A percentile compares a stretch with the other conserved stretches of the same genome.
Conservation (phyloP, 2,888 invertebrate species). For the Leucania comma region DNA sequence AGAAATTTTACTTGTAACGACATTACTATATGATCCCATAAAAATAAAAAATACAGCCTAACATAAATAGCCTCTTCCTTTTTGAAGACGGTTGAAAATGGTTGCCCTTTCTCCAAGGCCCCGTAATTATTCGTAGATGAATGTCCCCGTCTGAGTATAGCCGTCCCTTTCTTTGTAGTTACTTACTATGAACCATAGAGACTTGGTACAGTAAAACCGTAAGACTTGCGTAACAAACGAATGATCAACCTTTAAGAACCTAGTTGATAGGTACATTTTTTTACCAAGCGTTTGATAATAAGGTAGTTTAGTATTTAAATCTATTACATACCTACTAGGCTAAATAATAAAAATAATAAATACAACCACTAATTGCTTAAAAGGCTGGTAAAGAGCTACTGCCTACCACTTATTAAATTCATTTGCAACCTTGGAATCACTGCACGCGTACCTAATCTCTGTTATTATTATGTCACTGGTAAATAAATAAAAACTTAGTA, state of each 20-base stretch:
- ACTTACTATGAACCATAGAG: conserved; percentile 14
- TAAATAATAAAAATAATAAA: neutral
- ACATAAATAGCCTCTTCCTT: too few relatives aligned
- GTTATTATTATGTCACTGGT: neutral
- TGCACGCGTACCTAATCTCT: neutral
- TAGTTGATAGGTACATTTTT: neutral
- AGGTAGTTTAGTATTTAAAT: too few relatives aligned
- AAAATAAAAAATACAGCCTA: too few relatives aligned
- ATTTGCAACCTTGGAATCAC: neutral
- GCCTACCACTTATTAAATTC: too few relatives aligned
- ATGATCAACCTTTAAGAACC: neutral
- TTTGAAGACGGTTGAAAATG: neutral
- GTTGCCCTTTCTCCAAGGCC: neutral
- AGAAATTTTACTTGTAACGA: too few relatives aligned
- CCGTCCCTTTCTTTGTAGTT: conserved; percentile 31
- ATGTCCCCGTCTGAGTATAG: neutral
- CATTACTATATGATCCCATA: too few relatives aligned
- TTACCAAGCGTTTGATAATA: too few relatives aligned
- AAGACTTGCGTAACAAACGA: conserved; percentile 1
- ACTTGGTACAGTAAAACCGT: neutral
- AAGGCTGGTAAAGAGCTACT: too few relatives aligned
- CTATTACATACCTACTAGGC: too few relatives aligned
- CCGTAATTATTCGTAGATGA: too few relatives aligned
- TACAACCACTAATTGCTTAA: neutral
- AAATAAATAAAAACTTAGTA: neutral